These are phyloP conservation scores for Dallia pectoralis DNA, from an alignment of 2,797 vertebrate genomes.

Conservation along the genomic window DNA sequence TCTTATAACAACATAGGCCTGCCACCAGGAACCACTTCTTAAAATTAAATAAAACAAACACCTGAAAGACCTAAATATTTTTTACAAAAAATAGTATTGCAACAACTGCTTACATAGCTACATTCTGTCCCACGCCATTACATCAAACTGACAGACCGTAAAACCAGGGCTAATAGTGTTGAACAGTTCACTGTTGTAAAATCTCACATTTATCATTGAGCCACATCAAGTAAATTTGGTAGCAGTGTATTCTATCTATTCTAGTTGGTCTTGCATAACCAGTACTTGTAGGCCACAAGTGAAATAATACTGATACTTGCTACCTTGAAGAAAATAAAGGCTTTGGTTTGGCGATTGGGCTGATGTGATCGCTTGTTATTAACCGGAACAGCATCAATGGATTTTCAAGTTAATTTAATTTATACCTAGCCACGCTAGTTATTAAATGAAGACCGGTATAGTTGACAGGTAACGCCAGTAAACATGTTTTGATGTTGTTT, in stretches of 20 bases:
- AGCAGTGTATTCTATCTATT: constrained; percentile 11
- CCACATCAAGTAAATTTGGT: constrained; percentile 11
- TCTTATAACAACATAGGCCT: neutral
- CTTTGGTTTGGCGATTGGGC: constrained; percentile 10
- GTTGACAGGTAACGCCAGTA: too few species aligned
- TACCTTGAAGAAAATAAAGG: constrained; percentile 10
- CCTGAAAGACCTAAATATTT: neutral
- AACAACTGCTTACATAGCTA: neutral
- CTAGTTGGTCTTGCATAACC: neutral
- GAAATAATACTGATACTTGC: constrained; percentile 10
- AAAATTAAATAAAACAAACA: neutral
- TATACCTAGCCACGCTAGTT: too few species aligned
- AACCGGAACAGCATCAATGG: too few species aligned
- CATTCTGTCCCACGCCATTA: neutral
- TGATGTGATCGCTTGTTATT: too few species aligned
- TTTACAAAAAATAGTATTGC: constrained; percentile 6
- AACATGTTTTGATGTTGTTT: too few species aligned
- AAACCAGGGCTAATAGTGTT: neutral
- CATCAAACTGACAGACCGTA: neutral
- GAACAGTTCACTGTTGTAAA: constrained; percentile 4
- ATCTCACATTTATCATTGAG: constrained; percentile 3
- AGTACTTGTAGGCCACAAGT: constrained; percentile 12
- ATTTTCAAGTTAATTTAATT: too few species aligned
- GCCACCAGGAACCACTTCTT: neutral
- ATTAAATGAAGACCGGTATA: too few species aligned